Percentiles rank a stretch among this genome's conserved stretches.
Evolutionary conservation across 2,797 vertebrate species (phyloP).

Genomic region (Aulostomus chinensis): DNA sequence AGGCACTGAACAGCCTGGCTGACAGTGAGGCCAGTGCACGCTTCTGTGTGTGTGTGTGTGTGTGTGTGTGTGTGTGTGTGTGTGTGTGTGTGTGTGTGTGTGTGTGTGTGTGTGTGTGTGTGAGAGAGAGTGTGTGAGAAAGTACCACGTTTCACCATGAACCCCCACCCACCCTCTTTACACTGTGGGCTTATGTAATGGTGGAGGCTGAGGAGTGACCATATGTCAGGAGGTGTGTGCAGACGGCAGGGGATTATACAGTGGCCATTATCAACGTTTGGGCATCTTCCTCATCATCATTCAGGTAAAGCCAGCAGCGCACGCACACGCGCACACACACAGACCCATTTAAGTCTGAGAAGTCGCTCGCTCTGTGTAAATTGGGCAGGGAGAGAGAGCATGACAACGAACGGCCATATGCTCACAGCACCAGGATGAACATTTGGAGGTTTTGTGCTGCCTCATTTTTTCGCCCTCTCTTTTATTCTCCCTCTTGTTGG

Average conservation of each 20-base stretch:
- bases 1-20: constrained; percentile 75
- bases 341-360: constrained; percentile 56
- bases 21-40: constrained; percentile 60
- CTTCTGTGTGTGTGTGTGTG: constrained; percentile 24
- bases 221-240: constrained; percentile 80
- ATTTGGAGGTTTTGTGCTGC: constrained; percentile 69
- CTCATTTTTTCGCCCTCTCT: constrained; percentile 53
- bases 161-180: constrained; percentile 22
- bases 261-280: constrained; percentile 71
- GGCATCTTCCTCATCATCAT: constrained; percentile 71
- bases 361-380: constrained; percentile 69
- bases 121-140: constrained; percentile 57
- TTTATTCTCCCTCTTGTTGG: constrained; percentile 48
- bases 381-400: constrained; percentile 71
- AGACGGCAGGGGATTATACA: constrained; percentile 75
- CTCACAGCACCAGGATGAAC: constrained; percentile 71
- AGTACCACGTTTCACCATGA: constrained; percentile 69
- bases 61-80: constrained; percentile 33
- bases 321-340: constrained; percentile 32
- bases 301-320: constrained; percentile 71
- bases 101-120: constrained; percentile 31
- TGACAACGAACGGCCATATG: constrained; percentile 83
- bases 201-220: constrained; percentile 79
- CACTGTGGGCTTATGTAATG: constrained; percentile 79
- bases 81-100: constrained; percentile 27